Evolutionary conservation across 1,140 invertebrate species (phyloP), one percentile per base, ranked within the genome.

Genomic region (Ganaspis sp.): DNA sequence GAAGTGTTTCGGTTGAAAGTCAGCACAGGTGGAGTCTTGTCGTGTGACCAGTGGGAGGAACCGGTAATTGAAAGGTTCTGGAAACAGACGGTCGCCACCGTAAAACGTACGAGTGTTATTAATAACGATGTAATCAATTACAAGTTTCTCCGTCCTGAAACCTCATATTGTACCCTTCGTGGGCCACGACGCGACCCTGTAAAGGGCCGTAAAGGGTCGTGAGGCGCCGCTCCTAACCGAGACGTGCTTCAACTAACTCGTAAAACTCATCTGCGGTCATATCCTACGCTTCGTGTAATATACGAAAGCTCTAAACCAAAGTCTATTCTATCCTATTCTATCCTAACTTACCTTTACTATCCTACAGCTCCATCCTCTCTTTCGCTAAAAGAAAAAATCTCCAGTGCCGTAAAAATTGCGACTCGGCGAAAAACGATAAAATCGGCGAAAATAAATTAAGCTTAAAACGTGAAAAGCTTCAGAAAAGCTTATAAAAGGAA

Each of bases 201-300:
- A 83, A 83, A 83, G 74, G 79, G 79, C 77, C 75, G 80, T 84
- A 84, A 87, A 86, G 84, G 84, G 84, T 88, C 86, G 81, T 83
- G 84, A 83, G 81, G 81, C 79, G 83, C 78, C 83, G 81, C 74
- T 64, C 70, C 79, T 84, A 49, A 17, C 45, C 45, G 45, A 85
- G 83, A 86, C 83, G 86, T 85, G 86, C 84, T 73, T 80, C 73
- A 78, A 79, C 83, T 77, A 84, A 86, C 86, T 89, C 88, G 84
- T 90, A 90, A 90, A 90, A 89, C 85, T 88, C 87, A 90, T 89
- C 88, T 88, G 88, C 80, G 88, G 85, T 87, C 86, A 87, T 49
- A 49, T 85, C 81, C 86, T 74, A 70, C 69, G 71, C 76, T 53
- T 75, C 75, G 72, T 75, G 70, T 82, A 70, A 81, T 75, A 70